These are phyloP conservation scores for Nansenia antarctica DNA, from an alignment of 2,113 vertebrate genomes.

Conservation along the genomic window DNA sequence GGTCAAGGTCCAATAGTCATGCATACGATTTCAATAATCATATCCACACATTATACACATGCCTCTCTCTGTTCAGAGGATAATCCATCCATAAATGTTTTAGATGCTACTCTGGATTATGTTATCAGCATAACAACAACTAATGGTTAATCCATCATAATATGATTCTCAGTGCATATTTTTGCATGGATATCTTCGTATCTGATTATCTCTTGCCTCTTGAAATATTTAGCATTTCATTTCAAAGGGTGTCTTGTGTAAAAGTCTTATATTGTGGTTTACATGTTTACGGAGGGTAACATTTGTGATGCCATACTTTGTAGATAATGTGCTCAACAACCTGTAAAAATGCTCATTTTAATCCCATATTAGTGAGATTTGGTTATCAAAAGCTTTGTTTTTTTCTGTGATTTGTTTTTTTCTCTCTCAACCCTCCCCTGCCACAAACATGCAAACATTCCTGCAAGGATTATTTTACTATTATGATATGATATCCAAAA, in stretches of 20 bases:
- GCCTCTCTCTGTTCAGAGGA: not conserved
- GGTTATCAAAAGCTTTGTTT: conserved; percentile 26
- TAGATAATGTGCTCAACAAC: conserved; percentile 67
- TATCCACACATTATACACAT: not conserved
- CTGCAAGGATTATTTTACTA: conserved; percentile 45
- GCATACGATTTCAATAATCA: not conserved
- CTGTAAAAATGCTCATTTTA: conserved; percentile 37
- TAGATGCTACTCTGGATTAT: not conserved
- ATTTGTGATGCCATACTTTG: conserved; percentile 44
- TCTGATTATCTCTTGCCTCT: conserved; percentile 29
- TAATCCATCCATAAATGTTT: not conserved
- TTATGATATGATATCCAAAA: conserved; percentile 39
- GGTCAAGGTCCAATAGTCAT: too few relatives aligned
- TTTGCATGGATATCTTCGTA: conserved; percentile 4
- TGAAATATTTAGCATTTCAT: conserved; percentile 15
- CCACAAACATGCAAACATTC: conserved; percentile 39
- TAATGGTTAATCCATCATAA: not conserved
- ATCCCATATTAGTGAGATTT: not conserved
- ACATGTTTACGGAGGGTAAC: conserved; percentile 40
- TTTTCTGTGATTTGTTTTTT: conserved; percentile 19
- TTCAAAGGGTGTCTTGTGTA: conserved; percentile 31
- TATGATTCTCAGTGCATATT: too few relatives aligned
- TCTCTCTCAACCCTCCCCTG: conserved; percentile 31
- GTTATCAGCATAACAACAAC: not conserved
- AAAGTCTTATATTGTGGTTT: conserved; percentile 48